Conservation (phyloP, 2,797 vertebrate genomes). For the Sebastes dallii region DNA sequence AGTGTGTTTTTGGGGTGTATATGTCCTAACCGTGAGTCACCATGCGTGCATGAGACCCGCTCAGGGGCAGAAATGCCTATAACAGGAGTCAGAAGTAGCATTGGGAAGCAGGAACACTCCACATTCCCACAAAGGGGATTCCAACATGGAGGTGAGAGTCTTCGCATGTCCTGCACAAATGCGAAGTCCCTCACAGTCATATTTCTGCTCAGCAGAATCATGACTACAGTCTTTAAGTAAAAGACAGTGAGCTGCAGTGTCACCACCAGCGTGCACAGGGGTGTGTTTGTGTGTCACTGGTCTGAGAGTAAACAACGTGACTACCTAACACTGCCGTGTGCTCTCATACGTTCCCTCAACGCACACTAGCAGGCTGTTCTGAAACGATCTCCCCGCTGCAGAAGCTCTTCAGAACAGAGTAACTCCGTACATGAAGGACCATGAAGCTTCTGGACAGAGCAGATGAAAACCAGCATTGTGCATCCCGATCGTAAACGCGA, state of each 20-base stretch:
- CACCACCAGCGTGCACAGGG: constrained; percentile 48
- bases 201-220: constrained; percentile 46
- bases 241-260: constrained; percentile 56
- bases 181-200: constrained; percentile 49
- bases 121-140: constrained; percentile 75
- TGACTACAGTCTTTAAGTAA: constrained; percentile 53
- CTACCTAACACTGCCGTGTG: constrained; percentile 72
- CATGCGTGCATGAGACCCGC: background rate
- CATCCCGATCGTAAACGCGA: constrained; percentile 29
- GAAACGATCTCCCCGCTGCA: constrained; percentile 27
- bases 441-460: constrained; percentile 11
- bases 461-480: constrained; percentile 53
- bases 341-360: constrained; percentile 43
- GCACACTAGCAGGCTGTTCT: constrained; percentile 44
- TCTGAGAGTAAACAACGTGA: constrained; percentile 75
- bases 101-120: constrained; percentile 54
- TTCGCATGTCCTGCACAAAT: constrained; percentile 77
- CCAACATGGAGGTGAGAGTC: constrained; percentile 79
- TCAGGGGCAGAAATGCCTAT: constrained; percentile 39
- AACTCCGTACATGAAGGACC: constrained; percentile 27
- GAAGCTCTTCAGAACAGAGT: constrained; percentile 48
- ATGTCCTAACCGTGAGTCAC: background rate
- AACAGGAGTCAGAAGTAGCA: constrained; percentile 53
- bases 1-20: background rate
- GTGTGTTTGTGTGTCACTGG: constrained; percentile 74